Percentiles rank a stretch among this genome's conserved stretches.
phyloP scores from a whole-genome alignment of 1,140 invertebrate species.

The Drosophila ohnishii region DNA sequence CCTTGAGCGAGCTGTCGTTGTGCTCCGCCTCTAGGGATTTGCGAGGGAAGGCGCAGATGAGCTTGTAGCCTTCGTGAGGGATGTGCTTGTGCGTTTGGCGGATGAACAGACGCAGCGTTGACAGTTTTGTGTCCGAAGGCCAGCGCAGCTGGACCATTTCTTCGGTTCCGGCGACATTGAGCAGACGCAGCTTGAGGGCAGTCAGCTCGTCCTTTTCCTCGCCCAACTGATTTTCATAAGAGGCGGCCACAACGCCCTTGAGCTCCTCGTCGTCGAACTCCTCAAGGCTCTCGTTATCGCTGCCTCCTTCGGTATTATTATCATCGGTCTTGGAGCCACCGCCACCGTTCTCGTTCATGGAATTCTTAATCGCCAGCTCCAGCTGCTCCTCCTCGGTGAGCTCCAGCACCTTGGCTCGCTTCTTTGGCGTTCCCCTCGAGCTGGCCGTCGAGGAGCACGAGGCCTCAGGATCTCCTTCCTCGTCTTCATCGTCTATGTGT shows the following conservation, averaged over 20 bases:
- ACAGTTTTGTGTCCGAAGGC: slow-evolving; percentile 76
- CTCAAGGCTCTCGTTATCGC: slow-evolving; percentile 70
- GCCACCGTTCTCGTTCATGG: slow-evolving; percentile 72
- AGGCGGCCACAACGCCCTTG: slow-evolving; percentile 46
- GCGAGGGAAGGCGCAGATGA: slow-evolving; percentile 80
- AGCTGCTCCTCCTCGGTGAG: slow-evolving; percentile 79
- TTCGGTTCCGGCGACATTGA: slow-evolving; percentile 66
- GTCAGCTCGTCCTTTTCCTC: slow-evolving; percentile 60
- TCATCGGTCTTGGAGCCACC: slow-evolving; percentile 7
- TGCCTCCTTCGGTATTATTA: slow-evolving; percentile 23
- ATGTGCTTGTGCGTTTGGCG: slow-evolving; percentile 77
- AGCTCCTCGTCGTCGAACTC: slow-evolving; percentile 71
- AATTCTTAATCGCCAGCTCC: slow-evolving; percentile 78
- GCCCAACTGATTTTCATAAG: slow-evolving; percentile 72
- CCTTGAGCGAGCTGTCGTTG: slow-evolving; percentile 65
- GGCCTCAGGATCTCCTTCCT: slow-evolving; percentile 35
- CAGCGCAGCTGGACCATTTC: slow-evolving; percentile 79
- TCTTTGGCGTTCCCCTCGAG: slow-evolving; percentile 51
- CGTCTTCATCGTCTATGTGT: slow-evolving; percentile 52
- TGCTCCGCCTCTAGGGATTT: slow-evolving; percentile 73
- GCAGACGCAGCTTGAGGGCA: slow-evolving; percentile 67
- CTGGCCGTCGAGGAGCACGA: slow-evolving; percentile 46
- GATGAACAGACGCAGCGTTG: slow-evolving; percentile 72
- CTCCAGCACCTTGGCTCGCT: slow-evolving; percentile 67
- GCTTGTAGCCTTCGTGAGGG: slow-evolving; percentile 71